phyloP scores from a whole-genome alignment of 2,113 vertebrate species.

The Loxodonta africana region DNA sequence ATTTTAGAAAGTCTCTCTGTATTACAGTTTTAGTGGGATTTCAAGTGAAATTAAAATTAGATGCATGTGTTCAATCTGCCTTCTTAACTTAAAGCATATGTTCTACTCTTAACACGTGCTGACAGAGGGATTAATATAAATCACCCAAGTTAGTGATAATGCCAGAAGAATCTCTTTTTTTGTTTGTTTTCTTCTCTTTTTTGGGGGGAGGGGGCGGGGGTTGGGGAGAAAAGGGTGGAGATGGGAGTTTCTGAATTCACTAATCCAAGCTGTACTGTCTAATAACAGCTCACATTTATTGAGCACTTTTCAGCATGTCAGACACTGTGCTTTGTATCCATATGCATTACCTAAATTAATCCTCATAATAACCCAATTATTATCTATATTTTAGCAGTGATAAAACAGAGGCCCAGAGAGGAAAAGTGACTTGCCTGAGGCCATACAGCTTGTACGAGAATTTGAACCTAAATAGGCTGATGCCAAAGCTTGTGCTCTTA shows the following conservation, averaged over 20 bases:
- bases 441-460: slow-evolving; percentile 32
- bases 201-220: not conserved
- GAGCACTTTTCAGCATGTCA: not conserved
- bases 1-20: slow-evolving; percentile 49
- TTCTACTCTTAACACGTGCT: slow-evolving; percentile 31
- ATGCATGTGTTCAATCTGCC: slow-evolving; percentile 1
- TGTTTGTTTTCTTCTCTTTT: not conserved
- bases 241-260: slow-evolving; percentile 23
- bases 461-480: slow-evolving; percentile 25
- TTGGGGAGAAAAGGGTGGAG: not conserved
- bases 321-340: not conserved
- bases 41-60: slow-evolving; percentile 15
- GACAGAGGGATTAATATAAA: slow-evolving; percentile 30
- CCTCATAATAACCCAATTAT: slow-evolving; percentile 14
- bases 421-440: slow-evolving; percentile 18
- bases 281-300: slow-evolving; percentile 24
- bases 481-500: slow-evolving; percentile 23
- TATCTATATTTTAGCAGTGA: slow-evolving; percentile 6
- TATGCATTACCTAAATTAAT: slow-evolving; percentile 18
- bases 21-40: slow-evolving; percentile 50
- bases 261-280: not conserved
- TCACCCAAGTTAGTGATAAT: not conserved
- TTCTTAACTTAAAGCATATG: slow-evolving; percentile 43
- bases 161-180: not conserved
- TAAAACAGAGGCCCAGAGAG: slow-evolving; percentile 29